phyloP scores from a whole-genome alignment of 2,888 invertebrate genomes.

The Lasioglossum lativentre region DNA sequence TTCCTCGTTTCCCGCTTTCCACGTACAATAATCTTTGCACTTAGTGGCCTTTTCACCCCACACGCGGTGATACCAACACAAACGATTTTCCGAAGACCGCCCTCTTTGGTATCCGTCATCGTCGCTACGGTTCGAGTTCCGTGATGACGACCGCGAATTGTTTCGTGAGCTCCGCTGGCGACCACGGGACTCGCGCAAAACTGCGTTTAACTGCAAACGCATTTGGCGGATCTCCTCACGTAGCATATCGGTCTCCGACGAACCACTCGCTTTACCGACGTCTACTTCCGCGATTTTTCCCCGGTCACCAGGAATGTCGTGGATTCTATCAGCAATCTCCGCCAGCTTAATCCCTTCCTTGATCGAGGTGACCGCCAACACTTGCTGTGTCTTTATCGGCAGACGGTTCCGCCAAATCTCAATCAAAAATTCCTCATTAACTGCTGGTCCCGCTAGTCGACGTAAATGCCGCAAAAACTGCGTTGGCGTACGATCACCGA shows the following conservation, averaged over 20 bases:
- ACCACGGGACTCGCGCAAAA: background rate
- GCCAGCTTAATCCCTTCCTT: too few species aligned
- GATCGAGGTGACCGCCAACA: too few species aligned
- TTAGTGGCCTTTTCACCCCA: background rate
- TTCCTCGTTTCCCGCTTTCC: background rate
- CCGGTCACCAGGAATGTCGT: too few species aligned
- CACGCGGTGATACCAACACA: background rate
- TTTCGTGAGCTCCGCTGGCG: background rate
- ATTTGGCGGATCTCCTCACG: background rate
- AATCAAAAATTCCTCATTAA: too few species aligned
- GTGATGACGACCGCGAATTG: background rate
- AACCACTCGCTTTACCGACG: too few species aligned
- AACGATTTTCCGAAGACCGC: background rate
- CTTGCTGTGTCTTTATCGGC: too few species aligned
- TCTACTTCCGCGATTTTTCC: too few species aligned
- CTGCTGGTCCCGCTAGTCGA: rapidly evolving
- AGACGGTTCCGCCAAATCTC: too few species aligned
- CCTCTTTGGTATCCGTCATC: too few species aligned
- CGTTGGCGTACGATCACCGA: too few species aligned
- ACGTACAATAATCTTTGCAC: background rate
- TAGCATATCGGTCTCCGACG: background rate
- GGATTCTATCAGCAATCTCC: too few species aligned
- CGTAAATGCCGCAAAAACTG: too few species aligned
- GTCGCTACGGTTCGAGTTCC: background rate
- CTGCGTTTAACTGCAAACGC: background rate